Percentiles rank a stretch among this genome's conserved stretches.
phyloP scores from a whole-genome alignment of 2,113 vertebrate species.

The Sardina pilchardus region DNA sequence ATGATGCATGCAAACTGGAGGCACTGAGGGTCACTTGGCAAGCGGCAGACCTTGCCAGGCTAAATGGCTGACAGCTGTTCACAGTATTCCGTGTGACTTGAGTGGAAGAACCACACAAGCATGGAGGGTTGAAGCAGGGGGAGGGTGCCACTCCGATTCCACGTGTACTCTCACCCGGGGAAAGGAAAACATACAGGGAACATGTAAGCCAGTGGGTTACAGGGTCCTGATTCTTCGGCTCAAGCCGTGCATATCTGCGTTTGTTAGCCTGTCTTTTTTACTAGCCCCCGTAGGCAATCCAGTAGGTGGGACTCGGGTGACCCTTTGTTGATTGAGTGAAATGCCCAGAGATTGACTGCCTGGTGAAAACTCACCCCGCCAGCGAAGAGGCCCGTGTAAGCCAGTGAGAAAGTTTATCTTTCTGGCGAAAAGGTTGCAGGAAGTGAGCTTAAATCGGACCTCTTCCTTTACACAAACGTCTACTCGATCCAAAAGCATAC shows the following conservation, averaged over 20 bases:
- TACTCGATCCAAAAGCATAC: conserved; percentile 7
- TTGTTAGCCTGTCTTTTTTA: background rate
- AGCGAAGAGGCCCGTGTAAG: background rate
- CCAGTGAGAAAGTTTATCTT: conserved; percentile 39
- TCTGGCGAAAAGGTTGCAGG: conserved; percentile 11
- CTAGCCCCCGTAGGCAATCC: background rate
- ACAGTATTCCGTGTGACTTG: background rate
- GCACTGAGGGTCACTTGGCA: conserved; percentile 17
- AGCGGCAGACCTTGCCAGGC: background rate
- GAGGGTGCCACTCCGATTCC: background rate
- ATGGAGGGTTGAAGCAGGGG: background rate
- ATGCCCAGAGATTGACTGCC: background rate
- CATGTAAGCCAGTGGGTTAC: background rate
- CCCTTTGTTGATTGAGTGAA: background rate
- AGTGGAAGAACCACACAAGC: background rate
- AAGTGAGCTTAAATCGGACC: conserved; percentile 23
- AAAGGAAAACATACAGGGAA: conserved; percentile 3
- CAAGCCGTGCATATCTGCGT: background rate
- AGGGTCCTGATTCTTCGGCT: background rate
- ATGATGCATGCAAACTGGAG: conserved; percentile 19
- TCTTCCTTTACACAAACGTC: conserved; percentile 35
- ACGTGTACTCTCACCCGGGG: background rate
- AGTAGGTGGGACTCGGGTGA: background rate
- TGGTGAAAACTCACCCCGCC: conserved; percentile 1
- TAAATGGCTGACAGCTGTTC: conserved; percentile 31